A percentile compares a stretch with the other conserved stretches of the same genome.
phyloP scores from a whole-genome alignment of 2,888 invertebrate species.

The Schizotus pectinicornis region DNA sequence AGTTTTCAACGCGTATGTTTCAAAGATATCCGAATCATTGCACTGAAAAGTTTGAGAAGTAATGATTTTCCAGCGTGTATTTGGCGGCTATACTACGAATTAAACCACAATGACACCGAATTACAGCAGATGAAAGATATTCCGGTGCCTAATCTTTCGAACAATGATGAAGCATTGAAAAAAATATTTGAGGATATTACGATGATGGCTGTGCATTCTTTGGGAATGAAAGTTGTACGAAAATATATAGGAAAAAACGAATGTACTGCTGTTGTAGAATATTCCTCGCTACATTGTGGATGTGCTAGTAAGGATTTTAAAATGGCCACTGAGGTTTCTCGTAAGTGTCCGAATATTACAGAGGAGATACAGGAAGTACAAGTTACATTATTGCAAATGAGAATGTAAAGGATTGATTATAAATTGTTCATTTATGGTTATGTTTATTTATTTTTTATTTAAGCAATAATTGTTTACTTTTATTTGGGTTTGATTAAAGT shows the following conservation, averaged over 20 bases:
- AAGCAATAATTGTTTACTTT: conserved; percentile 6
- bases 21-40: conserved; percentile 9
- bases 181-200: conserved; percentile 10
- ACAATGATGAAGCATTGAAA: conserved; percentile 6
- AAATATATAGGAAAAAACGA: conserved; percentile 4
- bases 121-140: conserved; percentile 7
- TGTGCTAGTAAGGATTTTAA: conserved; percentile 10
- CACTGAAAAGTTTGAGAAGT: conserved; percentile 6
- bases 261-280: conserved; percentile 8
- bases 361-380: conserved; percentile 10
- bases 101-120: conserved; percentile 8
- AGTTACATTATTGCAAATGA: conserved; percentile 11
- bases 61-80: conserved; percentile 7
- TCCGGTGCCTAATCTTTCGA: conserved; percentile 6
- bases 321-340: conserved; percentile 9
- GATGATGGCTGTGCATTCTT: not conserved
- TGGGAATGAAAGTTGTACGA: conserved; percentile 9
- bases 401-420: conserved; percentile 5
- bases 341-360: conserved; percentile 8
- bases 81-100: conserved; percentile 10
- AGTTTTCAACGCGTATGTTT: conserved; percentile 12
- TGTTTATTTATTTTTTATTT: conserved; percentile 8
- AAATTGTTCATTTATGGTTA: not conserved
- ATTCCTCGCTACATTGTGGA: conserved; percentile 3
- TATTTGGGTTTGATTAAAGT: conserved; percentile 3